Evolutionary conservation across 2,113 vertebrate species (phyloP).

Genomic region (Sarotherodon lohbergeri): DNA sequence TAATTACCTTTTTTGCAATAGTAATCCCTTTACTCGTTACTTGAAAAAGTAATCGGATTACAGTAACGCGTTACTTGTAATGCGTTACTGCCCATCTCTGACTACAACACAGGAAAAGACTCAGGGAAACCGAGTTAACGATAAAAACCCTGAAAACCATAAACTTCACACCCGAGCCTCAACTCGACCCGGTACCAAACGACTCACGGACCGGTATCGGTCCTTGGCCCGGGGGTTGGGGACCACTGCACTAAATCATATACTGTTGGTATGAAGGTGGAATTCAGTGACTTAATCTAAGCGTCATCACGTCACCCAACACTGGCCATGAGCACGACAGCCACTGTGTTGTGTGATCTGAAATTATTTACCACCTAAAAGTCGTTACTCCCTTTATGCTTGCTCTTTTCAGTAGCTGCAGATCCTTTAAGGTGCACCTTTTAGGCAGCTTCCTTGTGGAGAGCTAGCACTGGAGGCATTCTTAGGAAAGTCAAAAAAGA

Average conservation of each 20-base stretch:
- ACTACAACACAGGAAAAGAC: too few species aligned
- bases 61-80: too few species aligned
- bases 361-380: neutral
- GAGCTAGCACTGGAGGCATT: neutral
- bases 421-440: neutral
- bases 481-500: neutral
- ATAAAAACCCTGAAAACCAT: too few species aligned
- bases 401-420: fast-evolving
- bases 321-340: neutral
- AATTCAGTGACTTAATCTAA: neutral
- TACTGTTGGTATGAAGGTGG: neutral
- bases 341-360: neutral
- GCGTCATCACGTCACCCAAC: neutral
- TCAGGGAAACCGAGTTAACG: too few species aligned
- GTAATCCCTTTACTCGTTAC: too few species aligned
- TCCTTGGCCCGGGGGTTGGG: neutral
- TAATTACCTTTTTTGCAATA: too few species aligned
- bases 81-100: too few species aligned
- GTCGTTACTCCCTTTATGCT: neutral
- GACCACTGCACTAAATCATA: neutral
- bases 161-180: too few species aligned
- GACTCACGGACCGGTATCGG: neutral
- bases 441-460: neutral
- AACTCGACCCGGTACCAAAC: too few species aligned
- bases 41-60: too few species aligned